Evolutionary conservation across 35 echinoderm and acorn worm genomes (phyloP).

Genomic region (Apostichopus californicus): DNA sequence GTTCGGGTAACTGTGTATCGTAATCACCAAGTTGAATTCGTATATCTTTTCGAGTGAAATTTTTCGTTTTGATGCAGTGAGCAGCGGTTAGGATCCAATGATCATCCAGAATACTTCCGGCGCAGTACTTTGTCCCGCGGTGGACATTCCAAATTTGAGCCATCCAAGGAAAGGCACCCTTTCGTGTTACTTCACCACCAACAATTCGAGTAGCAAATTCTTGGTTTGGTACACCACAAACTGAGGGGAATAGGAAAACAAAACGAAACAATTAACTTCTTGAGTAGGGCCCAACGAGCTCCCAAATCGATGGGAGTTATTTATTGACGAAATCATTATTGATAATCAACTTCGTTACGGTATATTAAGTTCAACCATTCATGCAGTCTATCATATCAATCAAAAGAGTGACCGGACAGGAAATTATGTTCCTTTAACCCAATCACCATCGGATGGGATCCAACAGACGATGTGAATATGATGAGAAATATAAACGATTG

Average conservation of each 20-base stretch:
- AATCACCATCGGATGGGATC: no score
- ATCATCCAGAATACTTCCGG: constrained; percentile 80
- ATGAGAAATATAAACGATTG: no score
- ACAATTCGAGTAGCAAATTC: constrained; percentile 51
- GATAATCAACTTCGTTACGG: no score
- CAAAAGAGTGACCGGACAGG: no score
- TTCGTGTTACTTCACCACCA: constrained; percentile 20
- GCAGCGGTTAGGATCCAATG: constrained; percentile 93
- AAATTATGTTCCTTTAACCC: no score
- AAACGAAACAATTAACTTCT: neutral
- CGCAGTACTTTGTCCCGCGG: constrained; percentile 71
- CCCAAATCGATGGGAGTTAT: no score
- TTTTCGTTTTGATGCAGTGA: constrained; percentile 66
- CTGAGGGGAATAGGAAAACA: constrained; percentile 29
- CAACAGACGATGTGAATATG: no score
- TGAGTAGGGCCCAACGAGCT: no score
- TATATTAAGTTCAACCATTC: no score
- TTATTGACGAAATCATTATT: no score
- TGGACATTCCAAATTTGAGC: constrained; percentile 80
- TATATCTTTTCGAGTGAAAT: constrained; percentile 34
- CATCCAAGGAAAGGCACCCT: constrained; percentile 85
- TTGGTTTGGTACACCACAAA: constrained; percentile 63
- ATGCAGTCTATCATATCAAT: no score
- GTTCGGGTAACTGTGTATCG: constrained; percentile 72
- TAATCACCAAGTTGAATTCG: constrained; percentile 79